Evolutionary conservation across 2,113 vertebrate genomes (phyloP).

Genomic region (Brachypteracias leptosomus): DNA sequence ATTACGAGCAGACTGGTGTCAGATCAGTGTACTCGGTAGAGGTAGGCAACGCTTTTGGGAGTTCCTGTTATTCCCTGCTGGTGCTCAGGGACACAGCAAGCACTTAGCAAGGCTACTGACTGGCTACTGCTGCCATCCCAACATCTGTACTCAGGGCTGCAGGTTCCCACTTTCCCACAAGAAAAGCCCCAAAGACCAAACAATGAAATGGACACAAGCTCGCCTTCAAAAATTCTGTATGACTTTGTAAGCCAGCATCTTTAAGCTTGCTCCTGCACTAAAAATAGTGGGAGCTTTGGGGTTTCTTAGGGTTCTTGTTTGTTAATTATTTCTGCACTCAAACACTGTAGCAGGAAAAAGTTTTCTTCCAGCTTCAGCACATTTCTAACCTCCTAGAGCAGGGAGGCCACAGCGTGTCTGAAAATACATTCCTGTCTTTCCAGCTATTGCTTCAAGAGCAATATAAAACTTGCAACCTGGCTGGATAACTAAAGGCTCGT

Average conservation of each 20-base stretch:
- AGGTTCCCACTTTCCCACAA: not conserved
- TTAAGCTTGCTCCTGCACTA: not conserved
- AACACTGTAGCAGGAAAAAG: not conserved
- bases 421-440: not conserved
- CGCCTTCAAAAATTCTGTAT: not conserved
- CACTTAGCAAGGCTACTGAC: not conserved
- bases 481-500: not conserved
- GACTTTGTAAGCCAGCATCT: not conserved
- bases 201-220: not conserved
- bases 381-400: not conserved
- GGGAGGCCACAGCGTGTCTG: not conserved
- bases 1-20: not conserved
- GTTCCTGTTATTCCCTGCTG: not conserved
- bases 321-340: not conserved
- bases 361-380: not conserved
- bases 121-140: not conserved
- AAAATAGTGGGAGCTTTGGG: not conserved
- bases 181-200: not conserved
- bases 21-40: accelerated
- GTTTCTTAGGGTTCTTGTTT: not conserved
- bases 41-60: not conserved
- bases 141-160: not conserved
- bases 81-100: not conserved
- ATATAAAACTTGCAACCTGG: not conserved
- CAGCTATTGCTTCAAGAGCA: not conserved